Base-by-base conservation (phyloP, 2,888 invertebrate genomes). In the Marronus borbonicus region DNA sequence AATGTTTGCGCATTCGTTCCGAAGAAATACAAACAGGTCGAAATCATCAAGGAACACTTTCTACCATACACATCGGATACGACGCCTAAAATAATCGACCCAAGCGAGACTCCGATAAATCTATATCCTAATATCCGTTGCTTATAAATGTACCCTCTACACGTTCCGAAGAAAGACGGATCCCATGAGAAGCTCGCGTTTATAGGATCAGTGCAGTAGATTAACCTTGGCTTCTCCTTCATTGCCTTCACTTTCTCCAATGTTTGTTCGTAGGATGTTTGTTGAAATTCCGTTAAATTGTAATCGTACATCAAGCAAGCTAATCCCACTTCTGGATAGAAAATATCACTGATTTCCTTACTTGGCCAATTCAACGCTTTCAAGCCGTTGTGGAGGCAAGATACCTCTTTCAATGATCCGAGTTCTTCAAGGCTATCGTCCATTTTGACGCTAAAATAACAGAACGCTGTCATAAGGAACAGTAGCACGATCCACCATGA, bases 401-500 rank as follows among this genome's bases (percentile, higher is more conserved):
- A 76, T n/a, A 65, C 60, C 14, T 76, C 76, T 24, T 17, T 31
- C 10, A 28, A 1, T 5, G 36, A 36, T 8, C 44, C 65, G 50
- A 10, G 31, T 12, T 76, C 55, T 8, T n/a, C 24, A 2, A 76
- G n/a, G 20, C 31, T 52, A 20, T 52, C 76, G 36, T 76, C 66
- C 17, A 76, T 12, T 7, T 65, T 20, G 4, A 65, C 12, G 17
- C 65, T 8, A n/a, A 65, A 76, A 1, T n/a, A 12, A 17, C 60
- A 60, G 55, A 65, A 76, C 2, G 14, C 17, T 3, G 76, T 66
- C 76, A 64, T 17, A 7, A 76, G 17, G 39, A 65, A 76, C 52
- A 76, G 3, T 12, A 76, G 66, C 49, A 10, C 36, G 31, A 76
- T 76, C 76, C 76, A 76, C 52, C 39, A 39, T 7, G 76, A 76